phyloP scores from a whole-genome alignment of 2,113 vertebrate genomes.

The Limnothrissa miodon region DNA sequence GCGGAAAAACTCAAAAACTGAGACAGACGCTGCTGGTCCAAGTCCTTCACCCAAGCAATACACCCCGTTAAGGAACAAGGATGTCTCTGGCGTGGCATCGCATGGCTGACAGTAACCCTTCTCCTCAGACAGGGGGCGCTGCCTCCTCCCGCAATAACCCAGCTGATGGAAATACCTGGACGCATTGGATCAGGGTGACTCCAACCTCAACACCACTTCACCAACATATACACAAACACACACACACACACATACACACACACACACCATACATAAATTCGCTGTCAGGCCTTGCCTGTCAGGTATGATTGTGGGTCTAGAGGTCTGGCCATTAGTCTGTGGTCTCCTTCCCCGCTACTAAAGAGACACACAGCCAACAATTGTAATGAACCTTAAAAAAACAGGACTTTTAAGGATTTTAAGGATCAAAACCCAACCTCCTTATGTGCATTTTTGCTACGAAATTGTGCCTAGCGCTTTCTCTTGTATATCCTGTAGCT shows the following conservation, averaged over 20 bases:
- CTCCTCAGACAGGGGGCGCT: slow-evolving; percentile 42
- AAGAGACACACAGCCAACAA: background rate
- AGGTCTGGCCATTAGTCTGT: background rate
- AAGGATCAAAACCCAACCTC: background rate
- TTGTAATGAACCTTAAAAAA: background rate
- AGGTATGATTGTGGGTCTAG: background rate
- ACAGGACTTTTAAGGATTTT: background rate
- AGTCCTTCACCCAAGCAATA: background rate
- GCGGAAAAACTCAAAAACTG: background rate
- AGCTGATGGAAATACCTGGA: slow-evolving; percentile 53
- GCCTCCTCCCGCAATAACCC: slow-evolving; percentile 46
- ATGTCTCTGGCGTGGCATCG: background rate
- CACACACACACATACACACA: slow-evolving; percentile 7
- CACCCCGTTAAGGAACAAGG: background rate
- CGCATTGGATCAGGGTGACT: slow-evolving; percentile 41
- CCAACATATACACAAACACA: slow-evolving; percentile 9
- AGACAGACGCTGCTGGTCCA: background rate
- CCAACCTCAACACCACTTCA: slow-evolving; percentile 38
- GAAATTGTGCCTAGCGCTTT: background rate
- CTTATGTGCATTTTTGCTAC: background rate
- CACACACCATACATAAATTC: background rate
- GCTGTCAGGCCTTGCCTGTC: background rate
- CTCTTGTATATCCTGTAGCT: background rate
- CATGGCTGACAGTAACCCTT: slow-evolving; percentile 6
- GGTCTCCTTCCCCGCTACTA: background rate